These are phyloP conservation scores for Rhynchophorus ferrugineus DNA, from an alignment of 1,140 invertebrate genomes.

Conservation along the genomic window DNA sequence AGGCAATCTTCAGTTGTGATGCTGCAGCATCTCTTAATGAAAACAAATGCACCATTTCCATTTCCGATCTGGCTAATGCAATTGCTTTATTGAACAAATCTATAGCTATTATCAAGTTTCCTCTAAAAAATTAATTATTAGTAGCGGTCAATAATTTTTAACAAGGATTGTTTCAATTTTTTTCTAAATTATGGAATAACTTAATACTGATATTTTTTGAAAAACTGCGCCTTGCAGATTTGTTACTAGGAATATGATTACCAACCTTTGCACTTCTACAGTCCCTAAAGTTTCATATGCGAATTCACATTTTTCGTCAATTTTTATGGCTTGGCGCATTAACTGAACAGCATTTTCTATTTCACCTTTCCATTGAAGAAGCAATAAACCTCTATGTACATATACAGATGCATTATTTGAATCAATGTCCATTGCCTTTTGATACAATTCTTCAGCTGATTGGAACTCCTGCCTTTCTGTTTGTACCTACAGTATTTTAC, in stretches of 20 bases:
- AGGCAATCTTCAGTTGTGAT: conserved; percentile 73
- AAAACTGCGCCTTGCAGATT: not conserved
- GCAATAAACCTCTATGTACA: conserved; percentile 80
- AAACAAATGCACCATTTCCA: conserved; percentile 83
- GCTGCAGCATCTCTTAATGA: conserved; percentile 77
- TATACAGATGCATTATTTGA: conserved; percentile 77
- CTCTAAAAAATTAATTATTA: too few relatives aligned
- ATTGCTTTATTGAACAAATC: conserved; percentile 87
- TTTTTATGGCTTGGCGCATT: conserved; percentile 74
- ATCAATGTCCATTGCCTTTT: conserved; percentile 73
- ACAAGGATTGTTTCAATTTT: too few relatives aligned
- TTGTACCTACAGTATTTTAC: conserved; percentile 44
- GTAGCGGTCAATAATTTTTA: too few relatives aligned
- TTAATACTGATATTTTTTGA: not conserved
- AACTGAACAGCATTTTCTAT: conserved; percentile 70
- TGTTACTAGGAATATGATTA: conserved; percentile 33
- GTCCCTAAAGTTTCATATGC: conserved; percentile 92
- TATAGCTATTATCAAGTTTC: conserved; percentile 74
- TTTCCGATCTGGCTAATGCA: conserved; percentile 69
- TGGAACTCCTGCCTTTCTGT: conserved; percentile 74
- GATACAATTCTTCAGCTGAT: conserved; percentile 73
- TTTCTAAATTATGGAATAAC: too few relatives aligned
- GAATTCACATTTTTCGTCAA: conserved; percentile 89
- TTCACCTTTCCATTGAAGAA: conserved; percentile 74
- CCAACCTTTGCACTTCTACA: conserved; percentile 83